Percentiles rank a stretch among this genome's conserved stretches.
Conservation (phyloP, 2,888 invertebrate species). For the Dromius quadrimaculatus region DNA sequence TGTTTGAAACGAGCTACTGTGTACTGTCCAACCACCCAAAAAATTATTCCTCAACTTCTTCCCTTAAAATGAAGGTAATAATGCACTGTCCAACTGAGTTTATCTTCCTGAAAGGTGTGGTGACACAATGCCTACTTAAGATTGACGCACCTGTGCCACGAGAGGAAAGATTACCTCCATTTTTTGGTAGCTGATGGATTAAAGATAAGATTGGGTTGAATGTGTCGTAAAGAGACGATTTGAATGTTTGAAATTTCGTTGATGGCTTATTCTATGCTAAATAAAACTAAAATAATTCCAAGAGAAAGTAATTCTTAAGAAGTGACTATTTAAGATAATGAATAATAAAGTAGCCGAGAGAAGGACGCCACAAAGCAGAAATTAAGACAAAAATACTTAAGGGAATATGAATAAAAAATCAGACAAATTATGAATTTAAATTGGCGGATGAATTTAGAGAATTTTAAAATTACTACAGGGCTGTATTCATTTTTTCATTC, state of each 20-base stretch:
- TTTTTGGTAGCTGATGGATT: not conserved
- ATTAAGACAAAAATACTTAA: slow-evolving; percentile 9
- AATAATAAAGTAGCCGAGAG: slow-evolving; percentile 11
- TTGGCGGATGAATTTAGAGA: no score
- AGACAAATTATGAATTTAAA: not conserved
- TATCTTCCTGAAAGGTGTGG: not conserved
- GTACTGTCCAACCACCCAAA: not conserved
- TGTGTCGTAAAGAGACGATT: not conserved
- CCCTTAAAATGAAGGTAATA: no score
- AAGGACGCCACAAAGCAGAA: slow-evolving; percentile 1
- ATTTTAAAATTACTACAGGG: no score
- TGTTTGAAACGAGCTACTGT: not conserved
- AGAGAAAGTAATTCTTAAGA: not conserved
- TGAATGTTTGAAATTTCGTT: not conserved
- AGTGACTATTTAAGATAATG: slow-evolving; percentile 3
- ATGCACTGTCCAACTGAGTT: not conserved
- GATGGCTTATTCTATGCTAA: slow-evolving; percentile 5
- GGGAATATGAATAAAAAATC: slow-evolving; percentile 27
- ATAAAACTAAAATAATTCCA: not conserved
- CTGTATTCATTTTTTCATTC: no score
- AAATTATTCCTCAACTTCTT: not conserved
- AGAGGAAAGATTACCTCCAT: not conserved
- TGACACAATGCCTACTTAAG: slow-evolving; percentile 3
- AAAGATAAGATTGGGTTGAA: not conserved
- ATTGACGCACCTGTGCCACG: not conserved